Evolutionary conservation across 2,113 vertebrate genomes (phyloP), one percentile per base, ranked within the genome.

Genomic region (Hemicordylus capensis): DNA sequence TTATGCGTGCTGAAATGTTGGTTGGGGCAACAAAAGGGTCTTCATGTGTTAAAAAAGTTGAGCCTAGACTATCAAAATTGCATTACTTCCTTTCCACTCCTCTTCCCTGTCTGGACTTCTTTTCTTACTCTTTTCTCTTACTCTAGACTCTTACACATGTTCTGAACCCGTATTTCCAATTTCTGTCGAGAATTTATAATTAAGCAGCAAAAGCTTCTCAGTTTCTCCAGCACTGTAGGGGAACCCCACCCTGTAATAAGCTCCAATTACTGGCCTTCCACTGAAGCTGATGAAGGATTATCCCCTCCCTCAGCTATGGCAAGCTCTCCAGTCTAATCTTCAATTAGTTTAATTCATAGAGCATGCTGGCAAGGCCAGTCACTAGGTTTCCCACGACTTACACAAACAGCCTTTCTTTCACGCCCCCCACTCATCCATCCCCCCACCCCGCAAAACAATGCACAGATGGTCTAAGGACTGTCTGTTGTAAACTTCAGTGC

Each of bases 231-330:
- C 96, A 89, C 94, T 89, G 92, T 93, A 95, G 96, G 97, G 96
- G 95, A 94, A 97, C 91, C 91, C 91, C 93, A 94, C 93, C 95
- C 95, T 96, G 97, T 97, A 97, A 97, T 96, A 95, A 95, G 95
- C 96, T 97, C 96, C 97, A 96, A 96, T 97, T 96, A 96, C 95
- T 93, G 94, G 93, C 84, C 96, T 92, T 94, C 94, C 92, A 97
- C 92, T 95, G 95, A 95, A 97, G 95, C 91, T 96, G 97, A 97
- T 96, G 96, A 97, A 96, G 97, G 97, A 97, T 98, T 97, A 98
- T 97, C 96, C 95, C 89, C 93, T 94, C 93, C 95, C 94, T 91
- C 95, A 91, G 95, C 94, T 95, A 95, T 89, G 91, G 96, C 94
- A 91, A 96, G 91, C 95, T 96, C 96, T 95, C 88, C 93, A 92